phyloP scores from a whole-genome alignment of 2,888 invertebrate species.

The Meliscaeva auricollis region DNA sequence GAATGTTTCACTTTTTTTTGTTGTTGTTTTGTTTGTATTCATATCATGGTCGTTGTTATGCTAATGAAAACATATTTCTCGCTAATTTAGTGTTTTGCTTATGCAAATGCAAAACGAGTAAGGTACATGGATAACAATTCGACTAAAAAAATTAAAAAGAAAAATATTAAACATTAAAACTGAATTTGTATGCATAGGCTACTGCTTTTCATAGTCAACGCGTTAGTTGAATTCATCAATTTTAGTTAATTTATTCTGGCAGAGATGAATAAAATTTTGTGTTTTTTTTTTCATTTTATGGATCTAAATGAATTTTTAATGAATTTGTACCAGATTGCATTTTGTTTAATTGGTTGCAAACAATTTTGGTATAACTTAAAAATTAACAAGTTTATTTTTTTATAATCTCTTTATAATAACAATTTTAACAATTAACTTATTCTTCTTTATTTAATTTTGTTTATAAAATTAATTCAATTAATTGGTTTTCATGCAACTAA shows the following conservation, averaged over 20 bases:
- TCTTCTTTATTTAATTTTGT: too few species aligned
- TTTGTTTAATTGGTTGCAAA: background rate
- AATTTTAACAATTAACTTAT: too few species aligned
- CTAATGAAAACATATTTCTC: constrained; percentile 30
- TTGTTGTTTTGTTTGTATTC: background rate
- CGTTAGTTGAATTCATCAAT: constrained; percentile 4
- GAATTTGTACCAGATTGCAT: background rate
- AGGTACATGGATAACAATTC: background rate
- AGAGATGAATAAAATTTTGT: background rate
- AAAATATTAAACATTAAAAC: background rate
- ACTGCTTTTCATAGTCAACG: background rate
- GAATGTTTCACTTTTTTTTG: background rate
- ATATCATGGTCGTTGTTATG: background rate
- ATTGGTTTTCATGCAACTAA: too few species aligned
- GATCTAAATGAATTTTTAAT: background rate
- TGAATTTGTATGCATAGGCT: constrained; percentile 20
- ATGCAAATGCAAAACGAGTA: constrained; percentile 26
- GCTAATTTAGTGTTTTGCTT: constrained; percentile 2
- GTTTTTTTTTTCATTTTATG: background rate
- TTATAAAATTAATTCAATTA: too few species aligned
- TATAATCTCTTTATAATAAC: too few species aligned
- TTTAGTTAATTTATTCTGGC: background rate
- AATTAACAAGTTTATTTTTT: too few species aligned
- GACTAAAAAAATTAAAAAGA: background rate
- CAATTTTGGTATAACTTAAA: too few species aligned